phyloP scores from a whole-genome alignment of 1,140 invertebrate genomes.

The Scaptomyza pallida region DNA sequence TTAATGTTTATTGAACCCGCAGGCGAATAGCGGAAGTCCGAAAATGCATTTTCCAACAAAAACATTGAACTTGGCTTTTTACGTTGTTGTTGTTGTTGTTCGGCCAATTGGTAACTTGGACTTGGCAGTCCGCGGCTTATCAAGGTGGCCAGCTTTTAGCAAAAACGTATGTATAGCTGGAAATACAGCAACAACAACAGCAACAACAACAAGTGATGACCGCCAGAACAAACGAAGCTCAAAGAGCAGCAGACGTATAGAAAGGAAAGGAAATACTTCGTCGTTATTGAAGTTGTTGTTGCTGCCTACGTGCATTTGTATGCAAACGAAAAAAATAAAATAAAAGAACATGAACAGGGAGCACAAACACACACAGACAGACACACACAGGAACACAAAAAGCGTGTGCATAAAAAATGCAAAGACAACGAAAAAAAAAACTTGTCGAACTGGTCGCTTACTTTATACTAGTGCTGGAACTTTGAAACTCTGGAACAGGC shows the following conservation, averaged over 20 bases:
- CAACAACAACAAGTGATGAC: slow-evolving; percentile 47
- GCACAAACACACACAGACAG: slow-evolving; percentile 28
- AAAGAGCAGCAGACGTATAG: slow-evolving; percentile 17
- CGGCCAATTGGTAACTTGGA: slow-evolving; percentile 27
- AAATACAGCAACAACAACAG: slow-evolving; percentile 48
- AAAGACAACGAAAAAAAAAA: slow-evolving; percentile 73
- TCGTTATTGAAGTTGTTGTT: slow-evolving; percentile 5
- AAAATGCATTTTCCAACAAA: slow-evolving; percentile 53
- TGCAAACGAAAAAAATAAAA: slow-evolving; percentile 60
- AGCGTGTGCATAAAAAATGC: slow-evolving; percentile 74
- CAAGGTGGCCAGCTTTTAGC: slow-evolving; percentile 73
- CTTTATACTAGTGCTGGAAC: slow-evolving; percentile 17
- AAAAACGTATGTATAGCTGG: slow-evolving; percentile 42
- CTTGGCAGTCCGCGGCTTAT: slow-evolving; percentile 47
- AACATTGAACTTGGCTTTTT: slow-evolving; percentile 70
- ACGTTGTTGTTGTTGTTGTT: slow-evolving; percentile 17
- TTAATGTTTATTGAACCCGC: slow-evolving; percentile 49
- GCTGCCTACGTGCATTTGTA: slow-evolving; percentile 41
- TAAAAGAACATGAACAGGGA: slow-evolving; percentile 65
- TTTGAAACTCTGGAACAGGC: slow-evolving; percentile 17
- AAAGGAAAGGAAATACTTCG: slow-evolving; percentile 51
- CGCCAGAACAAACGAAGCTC: slow-evolving; percentile 64
- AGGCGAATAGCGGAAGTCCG: slow-evolving; percentile 57
- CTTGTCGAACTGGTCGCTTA: slow-evolving; percentile 72
- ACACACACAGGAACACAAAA: slow-evolving; percentile 29